Conservation (phyloP, 2,888 invertebrate genomes). For the Zygaena filipendulae region DNA sequence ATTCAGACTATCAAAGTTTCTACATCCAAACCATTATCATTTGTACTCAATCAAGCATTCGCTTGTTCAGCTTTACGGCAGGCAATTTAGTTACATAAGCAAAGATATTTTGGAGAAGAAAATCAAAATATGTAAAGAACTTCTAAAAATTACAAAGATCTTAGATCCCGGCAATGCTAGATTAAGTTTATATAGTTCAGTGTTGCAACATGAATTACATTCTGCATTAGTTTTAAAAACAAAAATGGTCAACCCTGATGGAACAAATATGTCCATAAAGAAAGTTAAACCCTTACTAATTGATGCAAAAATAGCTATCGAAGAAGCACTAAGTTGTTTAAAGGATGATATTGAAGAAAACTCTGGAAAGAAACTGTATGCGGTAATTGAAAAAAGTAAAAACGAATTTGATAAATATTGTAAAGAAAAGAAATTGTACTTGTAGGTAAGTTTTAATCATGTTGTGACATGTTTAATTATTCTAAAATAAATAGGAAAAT, state of each 20-base stretch:
- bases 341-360: slow-evolving; percentile 63
- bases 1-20: slow-evolving; percentile 75
- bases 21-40: slow-evolving; percentile 88
- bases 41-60: slow-evolving; percentile 85
- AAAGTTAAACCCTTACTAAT: slow-evolving; percentile 42
- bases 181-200: slow-evolving; percentile 80
- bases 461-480: not conserved
- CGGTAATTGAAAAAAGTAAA: slow-evolving; percentile 53
- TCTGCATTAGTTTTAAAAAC: slow-evolving; percentile 63
- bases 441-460: too few relatives aligned
- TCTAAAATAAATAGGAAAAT: slow-evolving; percentile 4
- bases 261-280: slow-evolving; percentile 28
- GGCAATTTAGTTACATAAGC: slow-evolving; percentile 72
- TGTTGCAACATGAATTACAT: slow-evolving; percentile 78
- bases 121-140: slow-evolving; percentile 73
- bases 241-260: slow-evolving; percentile 42
- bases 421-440: slow-evolving; percentile 36
- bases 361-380: slow-evolving; percentile 62
- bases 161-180: slow-evolving; percentile 81
- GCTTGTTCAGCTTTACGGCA: slow-evolving; percentile 81
- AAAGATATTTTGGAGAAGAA: slow-evolving; percentile 73
- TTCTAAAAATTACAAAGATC: slow-evolving; percentile 70
- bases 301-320: slow-evolving; percentile 54
- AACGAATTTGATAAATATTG: slow-evolving; percentile 57
- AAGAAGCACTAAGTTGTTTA: slow-evolving; percentile 47